Evolutionary conservation across 2,113 vertebrate genomes (phyloP), one percentile per base, ranked within the genome.

Genomic region (Nasalis larvatus): DNA sequence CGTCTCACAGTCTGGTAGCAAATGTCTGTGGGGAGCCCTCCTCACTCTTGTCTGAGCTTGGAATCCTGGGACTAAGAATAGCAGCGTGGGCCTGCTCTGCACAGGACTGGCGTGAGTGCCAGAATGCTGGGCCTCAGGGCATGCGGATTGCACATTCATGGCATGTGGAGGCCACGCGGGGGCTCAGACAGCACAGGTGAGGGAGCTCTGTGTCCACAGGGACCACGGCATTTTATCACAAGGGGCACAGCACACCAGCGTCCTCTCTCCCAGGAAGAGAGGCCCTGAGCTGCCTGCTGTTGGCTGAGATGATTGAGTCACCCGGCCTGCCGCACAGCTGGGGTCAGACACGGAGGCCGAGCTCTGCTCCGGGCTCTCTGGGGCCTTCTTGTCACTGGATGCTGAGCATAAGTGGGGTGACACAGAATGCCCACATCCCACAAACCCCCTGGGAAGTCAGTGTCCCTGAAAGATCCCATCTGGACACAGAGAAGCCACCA

Each of bases 191-290:
- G 45, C 17, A 35, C 45, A 9, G 74, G 45, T 37, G 35, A 42
- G 32, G 76, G 9, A 47, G 74, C 42, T 8, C 27, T 8, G 25
- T 77, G 42, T n/a, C n/a, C 83, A 23, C 37, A 18, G 54, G 69
- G 42, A 30, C 16, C 25, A 37, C 11, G 25, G 21, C 42, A 21
- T 37, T 21, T 83, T 47, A 40, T n/a, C 47, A 10, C 32, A 7
- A 12, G 45, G 30, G 37, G 40, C 69, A 77, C 27, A 35, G 45
- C 8, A 0, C 1, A 40, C 35, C 20, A 2, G 32, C 27, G 0
- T 21, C 45, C 27, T 37, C 45, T 1, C 47, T 37, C 80, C 6
- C 42, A 12, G 27, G 23, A 82, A 7, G 11, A 37, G 35, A 86
- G 49, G 84, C 52, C 5, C 82, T n/a, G 1, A n/a, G 21, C 71